Evolutionary conservation across 2,888 invertebrate species (phyloP), one percentile per base, ranked within the genome.

Genomic region (Endotricha flammealis): DNA sequence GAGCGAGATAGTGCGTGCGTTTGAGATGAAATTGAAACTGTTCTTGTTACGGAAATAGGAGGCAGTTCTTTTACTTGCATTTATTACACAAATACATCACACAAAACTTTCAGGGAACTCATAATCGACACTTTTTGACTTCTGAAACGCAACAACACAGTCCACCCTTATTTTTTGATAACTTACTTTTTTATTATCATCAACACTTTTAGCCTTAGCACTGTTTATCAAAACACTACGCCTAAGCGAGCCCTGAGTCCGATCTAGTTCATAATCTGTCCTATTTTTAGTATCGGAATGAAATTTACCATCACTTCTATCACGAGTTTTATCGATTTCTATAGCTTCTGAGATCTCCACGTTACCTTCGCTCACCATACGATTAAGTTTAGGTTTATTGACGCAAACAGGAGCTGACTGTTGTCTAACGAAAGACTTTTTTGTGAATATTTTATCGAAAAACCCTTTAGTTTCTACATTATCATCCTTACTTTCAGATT

Each of bases 181-280:
- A 13, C 70, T 55, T 17, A 76, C 70, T 32, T 75, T 74, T 46
- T 51, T 59, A 12, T 44, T 43, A 22, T 79, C 80, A 30, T 87
- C 87, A 32, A 80, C 48, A 53, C 78, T 85, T 54, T 75, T 79
- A 1, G 81, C 71, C 53, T 80, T 83, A 4, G 81, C 73, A 44
- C 77, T 83, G 50, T 83, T 87, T 53, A 88, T 76, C 36, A 88
- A 74, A 25, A 88, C 85, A 43, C 83, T 88, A 9, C 87, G 86
- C 32, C 88, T 72, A 17, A 88, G 63, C 7, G 89, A 88, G 29
- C 55, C 63, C 25, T 71, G 64, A 44, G 53, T 60, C 35, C 52
- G 41, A 39, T 79, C 80, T 28, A 65, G 48, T 50, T 73, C 75
- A 41, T 61, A 55, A 44, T 72, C 75, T 41, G 67, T 48, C 51